phyloP scores from a whole-genome alignment of 30 jellyfish, hydroid and myxozoan genomes.

The Hydractinia echinata region DNA sequence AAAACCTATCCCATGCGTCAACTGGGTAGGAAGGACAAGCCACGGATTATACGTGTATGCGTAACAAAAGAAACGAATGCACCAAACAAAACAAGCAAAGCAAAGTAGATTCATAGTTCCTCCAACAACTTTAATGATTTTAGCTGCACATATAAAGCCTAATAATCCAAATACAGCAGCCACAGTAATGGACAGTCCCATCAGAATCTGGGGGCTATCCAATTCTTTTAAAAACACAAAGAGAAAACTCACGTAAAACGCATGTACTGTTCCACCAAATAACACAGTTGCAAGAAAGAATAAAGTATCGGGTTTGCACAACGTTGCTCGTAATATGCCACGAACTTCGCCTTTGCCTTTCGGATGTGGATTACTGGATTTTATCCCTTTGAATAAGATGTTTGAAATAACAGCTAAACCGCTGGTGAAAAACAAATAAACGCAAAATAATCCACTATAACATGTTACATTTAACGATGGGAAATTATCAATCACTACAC shows the following conservation, averaged over 20 bases:
- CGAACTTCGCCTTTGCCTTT: not conserved
- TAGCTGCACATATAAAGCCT: not conserved
- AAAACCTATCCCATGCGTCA: slow-evolving; percentile 56
- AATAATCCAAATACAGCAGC: not conserved
- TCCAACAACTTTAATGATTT: slow-evolving; percentile 17
- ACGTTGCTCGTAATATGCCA: not conserved
- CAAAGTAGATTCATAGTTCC: slow-evolving; percentile 48
- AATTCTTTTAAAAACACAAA: not conserved
- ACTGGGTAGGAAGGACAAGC: slow-evolving; percentile 47
- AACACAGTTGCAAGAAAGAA: not conserved
- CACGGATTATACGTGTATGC: slow-evolving; percentile 56
- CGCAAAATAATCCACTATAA: slow-evolving; percentile 7
- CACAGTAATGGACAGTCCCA: not conserved
- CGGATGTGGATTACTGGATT: not conserved
- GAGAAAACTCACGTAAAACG: not conserved
- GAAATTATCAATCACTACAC: slow-evolving; percentile 42
- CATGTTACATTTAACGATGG: not conserved
- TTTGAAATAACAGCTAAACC: not conserved
- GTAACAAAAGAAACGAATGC: slow-evolving; percentile 35
- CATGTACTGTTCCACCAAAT: not conserved
- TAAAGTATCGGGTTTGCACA: not conserved
- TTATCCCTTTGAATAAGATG: not conserved
- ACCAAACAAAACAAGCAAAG: slow-evolving; percentile 29
- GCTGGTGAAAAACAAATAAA: not conserved
- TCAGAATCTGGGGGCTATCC: not conserved